Base-by-base conservation (phyloP, 2,113 vertebrate species). In the Myotis davidii region DNA sequence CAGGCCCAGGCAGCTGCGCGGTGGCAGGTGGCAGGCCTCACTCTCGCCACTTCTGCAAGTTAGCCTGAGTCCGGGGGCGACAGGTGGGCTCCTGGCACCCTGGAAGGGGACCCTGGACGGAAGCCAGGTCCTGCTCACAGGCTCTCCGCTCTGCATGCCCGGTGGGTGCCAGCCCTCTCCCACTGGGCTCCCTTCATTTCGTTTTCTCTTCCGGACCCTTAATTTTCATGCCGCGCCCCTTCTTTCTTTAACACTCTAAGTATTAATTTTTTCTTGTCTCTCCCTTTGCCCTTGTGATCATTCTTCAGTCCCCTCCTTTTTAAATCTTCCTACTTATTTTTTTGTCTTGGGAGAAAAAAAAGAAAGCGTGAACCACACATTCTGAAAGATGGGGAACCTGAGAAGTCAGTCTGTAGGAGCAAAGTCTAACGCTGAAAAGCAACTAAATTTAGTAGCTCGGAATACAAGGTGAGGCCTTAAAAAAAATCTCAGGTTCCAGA, bases 361-460 rank as follows among this genome's bases (percentile, higher is more conserved):
- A 67, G 50, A n/a, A 85, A 65, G 27, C 37, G 88, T 50, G 79
- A 79, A 74, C 50, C 88, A 89, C 67, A 77, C 42, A 45, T 87
- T n/a, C 69, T 20, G 27, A 76, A 87, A 32, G n/a, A 54, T 20
- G 52, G 48, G 67, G 92, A 88, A 72, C 39, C 39, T 32, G 70
- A 88, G 94, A 69, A 88, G 74, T 72, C 86, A 61, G 76, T 69
- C 45, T 87, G 82, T 6, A 64, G 82, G 69, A 94, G 74, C 64
- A 93, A 93, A 96, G 42, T 61, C 34, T 13, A 76, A 76, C 0
- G 9, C 85, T 78, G 34, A 69, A 18, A 72, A 87, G 64, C 37
- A 79, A 82, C 85, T 92, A 94, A 94, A 92, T 90, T 94, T 92
- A 96, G 95, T 64, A 67, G 20, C 73, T 94, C 18, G 65, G 54